These are phyloP conservation scores for Agrotis ipsilon DNA, from an alignment of 2,888 invertebrate species.

Conservation along the genomic window DNA sequence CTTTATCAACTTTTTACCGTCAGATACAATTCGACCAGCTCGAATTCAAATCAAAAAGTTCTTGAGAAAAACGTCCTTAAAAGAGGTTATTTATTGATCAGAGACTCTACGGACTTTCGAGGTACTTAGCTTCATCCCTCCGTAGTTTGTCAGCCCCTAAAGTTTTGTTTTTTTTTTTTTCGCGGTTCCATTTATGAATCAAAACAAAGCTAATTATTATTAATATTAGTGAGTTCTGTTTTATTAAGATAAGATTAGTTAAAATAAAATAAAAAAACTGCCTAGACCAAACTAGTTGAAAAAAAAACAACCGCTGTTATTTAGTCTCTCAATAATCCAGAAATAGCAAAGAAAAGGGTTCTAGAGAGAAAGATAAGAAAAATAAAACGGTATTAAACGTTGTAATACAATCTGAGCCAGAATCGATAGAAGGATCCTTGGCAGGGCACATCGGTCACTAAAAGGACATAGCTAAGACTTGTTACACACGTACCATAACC, in stretches of 20 bases:
- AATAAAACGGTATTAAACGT: slow-evolving; percentile 23
- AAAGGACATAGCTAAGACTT: slow-evolving; percentile 19
- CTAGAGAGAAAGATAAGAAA: slow-evolving; percentile 14
- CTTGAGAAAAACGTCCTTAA: slow-evolving; percentile 32
- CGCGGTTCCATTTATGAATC: not conserved
- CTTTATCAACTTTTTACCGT: slow-evolving; percentile 13
- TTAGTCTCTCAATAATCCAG: slow-evolving; percentile 15
- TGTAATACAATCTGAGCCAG: slow-evolving; percentile 28
- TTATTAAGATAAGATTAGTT: no score
- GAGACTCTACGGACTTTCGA: slow-evolving; percentile 14
- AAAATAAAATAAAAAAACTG: not conserved
- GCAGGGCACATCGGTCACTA: slow-evolving; percentile 48
- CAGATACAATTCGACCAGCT: slow-evolving; percentile 14
- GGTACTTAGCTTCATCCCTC: no score
- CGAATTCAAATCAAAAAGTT: slow-evolving; percentile 32
- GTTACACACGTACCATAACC: no score
- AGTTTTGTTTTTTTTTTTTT: not conserved
- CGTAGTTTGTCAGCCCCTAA: no score
- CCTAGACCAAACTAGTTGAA: not conserved
- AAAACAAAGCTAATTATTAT: not conserved
- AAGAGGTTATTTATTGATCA: slow-evolving; percentile 42
- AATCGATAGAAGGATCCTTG: slow-evolving; percentile 37
- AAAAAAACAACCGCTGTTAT: not conserved
- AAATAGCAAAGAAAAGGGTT: slow-evolving; percentile 24
- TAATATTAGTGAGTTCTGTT: not conserved